Percentiles rank a stretch among this genome's conserved stretches.
Conservation (phyloP, 2,888 invertebrate genomes). For the Agrotis ipsilon region DNA sequence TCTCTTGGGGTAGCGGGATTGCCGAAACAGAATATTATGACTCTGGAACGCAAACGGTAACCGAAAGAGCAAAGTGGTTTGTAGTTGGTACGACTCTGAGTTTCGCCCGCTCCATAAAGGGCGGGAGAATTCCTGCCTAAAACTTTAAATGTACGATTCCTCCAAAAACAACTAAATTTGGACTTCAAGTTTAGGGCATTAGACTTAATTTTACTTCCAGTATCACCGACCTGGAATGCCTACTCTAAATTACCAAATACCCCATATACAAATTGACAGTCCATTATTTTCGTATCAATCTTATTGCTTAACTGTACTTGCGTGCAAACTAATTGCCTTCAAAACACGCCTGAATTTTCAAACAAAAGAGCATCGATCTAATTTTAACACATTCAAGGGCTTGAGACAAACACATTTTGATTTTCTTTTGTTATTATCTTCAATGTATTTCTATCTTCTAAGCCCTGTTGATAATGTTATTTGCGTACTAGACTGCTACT, state of each 20-base stretch:
- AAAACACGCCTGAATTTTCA: constrained; percentile 8
- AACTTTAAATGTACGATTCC: too few species aligned
- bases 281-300: constrained; percentile 4
- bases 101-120: too few species aligned
- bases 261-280: not conserved
- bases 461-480: constrained; percentile 39
- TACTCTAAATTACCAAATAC: too few species aligned
- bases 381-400: constrained; percentile 37
- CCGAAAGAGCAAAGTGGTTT: too few species aligned
- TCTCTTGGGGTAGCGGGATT: too few species aligned
- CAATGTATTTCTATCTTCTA: constrained; percentile 32
- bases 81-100: too few species aligned
- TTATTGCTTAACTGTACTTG: not conserved
- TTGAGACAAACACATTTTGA: constrained; percentile 12
- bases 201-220: not conserved
- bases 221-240: not conserved
- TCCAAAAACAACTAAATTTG: too few species aligned
- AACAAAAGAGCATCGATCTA: constrained; percentile 40
- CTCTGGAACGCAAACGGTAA: too few species aligned
- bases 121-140: too few species aligned
- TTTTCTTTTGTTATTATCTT: constrained; percentile 32
- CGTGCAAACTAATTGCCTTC: constrained; percentile 25
- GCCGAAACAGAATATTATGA: too few species aligned
- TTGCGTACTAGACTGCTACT: constrained; percentile 47
- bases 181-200: too few species aligned